A percentile compares a stretch with the other conserved stretches of the same genome.
These are phyloP conservation scores for Sycophila texana DNA, from an alignment of 2,888 invertebrate species.

Conservation along the genomic window DNA sequence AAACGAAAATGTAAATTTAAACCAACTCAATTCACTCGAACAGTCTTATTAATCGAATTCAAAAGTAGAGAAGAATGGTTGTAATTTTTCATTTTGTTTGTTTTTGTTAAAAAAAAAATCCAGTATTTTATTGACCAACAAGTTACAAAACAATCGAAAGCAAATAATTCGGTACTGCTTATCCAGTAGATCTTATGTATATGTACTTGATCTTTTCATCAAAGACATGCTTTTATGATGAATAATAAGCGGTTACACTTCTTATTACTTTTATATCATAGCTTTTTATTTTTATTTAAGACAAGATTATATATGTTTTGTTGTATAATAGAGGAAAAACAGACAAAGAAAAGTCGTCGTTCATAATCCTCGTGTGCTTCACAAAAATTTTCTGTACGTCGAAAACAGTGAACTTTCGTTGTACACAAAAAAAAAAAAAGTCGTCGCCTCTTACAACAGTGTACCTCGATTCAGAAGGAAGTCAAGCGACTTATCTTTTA, in stretches of 20 bases:
- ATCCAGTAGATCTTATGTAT: constrained; percentile 4
- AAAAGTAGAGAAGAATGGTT: constrained; percentile 53
- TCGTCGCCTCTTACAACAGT: background rate
- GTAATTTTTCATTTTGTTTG: constrained; percentile 1
- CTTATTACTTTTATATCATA: constrained; percentile 8
- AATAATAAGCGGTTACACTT: constrained; percentile 42
- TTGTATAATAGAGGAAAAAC: constrained; percentile 32
- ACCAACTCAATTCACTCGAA: constrained; percentile 24
- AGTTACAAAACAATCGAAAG: constrained; percentile 23
- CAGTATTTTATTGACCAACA: too few species aligned
- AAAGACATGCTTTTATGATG: constrained; percentile 51
- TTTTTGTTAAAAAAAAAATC: constrained; percentile 3
- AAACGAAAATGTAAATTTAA: constrained; percentile 32
- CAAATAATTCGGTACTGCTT: constrained; percentile 3
- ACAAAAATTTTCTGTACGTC: constrained; percentile 29
- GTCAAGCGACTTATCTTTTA: constrained; percentile 1
- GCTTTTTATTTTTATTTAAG: constrained; percentile 41
- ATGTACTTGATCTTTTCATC: constrained; percentile 39
- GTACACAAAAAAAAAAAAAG: too few species aligned
- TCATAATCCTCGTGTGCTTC: constrained; percentile 11
- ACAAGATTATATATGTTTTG: constrained; percentile 26
- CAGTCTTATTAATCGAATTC: constrained; percentile 51
- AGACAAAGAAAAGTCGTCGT: constrained; percentile 23
- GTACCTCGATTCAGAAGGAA: background rate
- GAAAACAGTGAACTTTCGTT: background rate